A percentile compares a stretch with the other conserved stretches of the same genome.
Conservation (phyloP, 1,140 invertebrate species). For the Temnothorax nylanderi region DNA sequence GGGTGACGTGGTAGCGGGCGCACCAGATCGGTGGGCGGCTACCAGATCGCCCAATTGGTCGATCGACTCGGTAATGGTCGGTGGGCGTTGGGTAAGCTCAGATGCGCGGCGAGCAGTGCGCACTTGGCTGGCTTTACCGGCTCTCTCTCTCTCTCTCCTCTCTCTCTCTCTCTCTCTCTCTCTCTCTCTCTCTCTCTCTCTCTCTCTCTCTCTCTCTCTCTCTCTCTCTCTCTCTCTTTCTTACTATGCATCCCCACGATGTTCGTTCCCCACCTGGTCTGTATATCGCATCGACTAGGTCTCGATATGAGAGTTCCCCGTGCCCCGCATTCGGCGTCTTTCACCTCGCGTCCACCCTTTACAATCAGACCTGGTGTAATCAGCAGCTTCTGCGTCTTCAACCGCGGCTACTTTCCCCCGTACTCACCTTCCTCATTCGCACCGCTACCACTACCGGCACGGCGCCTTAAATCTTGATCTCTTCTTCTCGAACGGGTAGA, state of each 20-base stretch:
- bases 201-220: not conserved
- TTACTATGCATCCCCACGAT: slow-evolving; percentile 52
- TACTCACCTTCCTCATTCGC: slow-evolving; percentile 14
- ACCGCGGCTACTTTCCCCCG: slow-evolving; percentile 1
- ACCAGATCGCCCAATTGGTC: slow-evolving; percentile 83
- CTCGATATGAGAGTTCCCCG: not conserved
- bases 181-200: slow-evolving; percentile 38
- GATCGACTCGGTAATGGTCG: slow-evolving; percentile 83
- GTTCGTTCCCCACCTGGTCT: not conserved
- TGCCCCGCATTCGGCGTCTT: not conserved
- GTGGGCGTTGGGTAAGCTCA: slow-evolving; percentile 80
- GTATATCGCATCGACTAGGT: slow-evolving; percentile 22
- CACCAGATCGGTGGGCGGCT: slow-evolving; percentile 80
- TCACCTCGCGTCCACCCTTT: slow-evolving; percentile 35
- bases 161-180: slow-evolving; percentile 13
- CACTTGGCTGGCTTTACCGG: slow-evolving; percentile 74
- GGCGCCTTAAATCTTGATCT: slow-evolving; percentile 83
- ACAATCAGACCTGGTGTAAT: slow-evolving; percentile 38
- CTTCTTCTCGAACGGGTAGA: slow-evolving; percentile 71
- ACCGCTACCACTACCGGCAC: not conserved
- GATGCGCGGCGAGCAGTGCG: slow-evolving; percentile 80
- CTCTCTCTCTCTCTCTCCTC: slow-evolving; percentile 14
- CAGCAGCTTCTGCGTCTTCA: slow-evolving; percentile 31
- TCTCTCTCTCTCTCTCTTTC: slow-evolving; percentile 22
- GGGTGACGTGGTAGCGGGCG: slow-evolving; percentile 64